Conservation (phyloP, 1,140 invertebrate species). For the Drosophila sproati region DNA sequence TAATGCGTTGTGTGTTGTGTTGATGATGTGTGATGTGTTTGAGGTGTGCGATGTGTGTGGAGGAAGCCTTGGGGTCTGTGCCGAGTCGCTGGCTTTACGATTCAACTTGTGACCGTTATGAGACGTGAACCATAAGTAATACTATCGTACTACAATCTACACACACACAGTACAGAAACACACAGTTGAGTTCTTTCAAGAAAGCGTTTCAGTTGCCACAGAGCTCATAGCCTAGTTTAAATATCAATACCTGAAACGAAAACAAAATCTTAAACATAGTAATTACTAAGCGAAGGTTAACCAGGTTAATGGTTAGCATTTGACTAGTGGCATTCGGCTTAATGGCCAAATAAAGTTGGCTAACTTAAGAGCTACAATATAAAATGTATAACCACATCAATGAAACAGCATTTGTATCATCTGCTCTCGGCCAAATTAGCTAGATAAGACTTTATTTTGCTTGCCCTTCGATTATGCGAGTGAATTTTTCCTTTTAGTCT, state of each 20-base stretch:
- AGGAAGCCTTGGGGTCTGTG: constrained; percentile 42
- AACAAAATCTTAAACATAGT: constrained; percentile 12
- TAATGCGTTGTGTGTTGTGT: constrained; percentile 14
- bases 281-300: constrained; percentile 36
- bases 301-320: constrained; percentile 45
- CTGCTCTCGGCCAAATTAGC: background rate
- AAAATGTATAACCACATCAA: background rate
- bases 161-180: background rate
- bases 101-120: constrained; percentile 43
- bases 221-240: constrained; percentile 25
- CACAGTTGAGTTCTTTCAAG: constrained; percentile 34
- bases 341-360: constrained; percentile 25
- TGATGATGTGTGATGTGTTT: constrained; percentile 19
- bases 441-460: background rate
- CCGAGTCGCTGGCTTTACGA: constrained; percentile 50
- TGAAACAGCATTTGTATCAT: background rate
- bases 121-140: constrained; percentile 40
- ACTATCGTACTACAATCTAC: constrained; percentile 13
- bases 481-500: background rate
- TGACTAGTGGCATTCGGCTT: constrained; percentile 20
- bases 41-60: too few species aligned
- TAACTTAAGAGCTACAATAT: constrained; percentile 17
- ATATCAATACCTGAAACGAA: constrained; percentile 25
- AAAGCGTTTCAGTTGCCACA: constrained; percentile 15
- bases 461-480: background rate